Base-by-base conservation (phyloP, 92 coral and sea anemone species). In the Parazoanthus swiftii region DNA sequence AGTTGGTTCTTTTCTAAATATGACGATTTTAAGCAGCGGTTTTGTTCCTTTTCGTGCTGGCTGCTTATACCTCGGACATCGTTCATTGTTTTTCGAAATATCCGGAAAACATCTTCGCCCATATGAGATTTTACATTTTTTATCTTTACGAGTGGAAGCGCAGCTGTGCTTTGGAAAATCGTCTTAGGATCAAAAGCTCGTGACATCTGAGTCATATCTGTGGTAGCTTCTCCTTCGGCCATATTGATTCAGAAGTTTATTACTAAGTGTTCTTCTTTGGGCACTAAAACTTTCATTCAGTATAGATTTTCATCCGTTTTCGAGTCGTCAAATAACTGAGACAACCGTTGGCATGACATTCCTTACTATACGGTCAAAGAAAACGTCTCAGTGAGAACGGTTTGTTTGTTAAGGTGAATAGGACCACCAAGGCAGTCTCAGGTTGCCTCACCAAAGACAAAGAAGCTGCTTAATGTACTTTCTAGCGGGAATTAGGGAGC, bases 91-190 rank as follows among this genome's bases (percentile, higher is more conserved):
- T 91, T 89, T 16, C 98, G 93, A 81, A 93, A 95, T 78, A 95
- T 95, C 39, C 98, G 89, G 68, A 95, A 95, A 23, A 95, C 98
- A 43, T 95, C 96, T 50, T 95, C 98, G 11, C 88, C 92, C 93
- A 91, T 91, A 11, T 88, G 85, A 5, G 94, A 74, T 71, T 90
- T 95, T 37, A 91, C 71, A 72, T 84, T 82, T 42, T 77, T 78
- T 43, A 90, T 91, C 79, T 95, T 95, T 89, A 93, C 94, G 5
- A 95, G 82, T 82, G 92, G 94, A 35, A 95, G 92, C 59, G 94
- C 92, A 25, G 98, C 96, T n/a, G 98, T 91, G 66, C 94, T 95
- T 89, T 93, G 93, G 37, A 93, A 87, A 21, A 91, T 86, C 20
- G 88, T 89, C 35, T 89, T 91, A 11, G 93, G 88, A 79, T 89